These are phyloP conservation scores for Kryptolebias marmoratus DNA, from an alignment of 2,113 vertebrate genomes.

Conservation along the genomic window DNA sequence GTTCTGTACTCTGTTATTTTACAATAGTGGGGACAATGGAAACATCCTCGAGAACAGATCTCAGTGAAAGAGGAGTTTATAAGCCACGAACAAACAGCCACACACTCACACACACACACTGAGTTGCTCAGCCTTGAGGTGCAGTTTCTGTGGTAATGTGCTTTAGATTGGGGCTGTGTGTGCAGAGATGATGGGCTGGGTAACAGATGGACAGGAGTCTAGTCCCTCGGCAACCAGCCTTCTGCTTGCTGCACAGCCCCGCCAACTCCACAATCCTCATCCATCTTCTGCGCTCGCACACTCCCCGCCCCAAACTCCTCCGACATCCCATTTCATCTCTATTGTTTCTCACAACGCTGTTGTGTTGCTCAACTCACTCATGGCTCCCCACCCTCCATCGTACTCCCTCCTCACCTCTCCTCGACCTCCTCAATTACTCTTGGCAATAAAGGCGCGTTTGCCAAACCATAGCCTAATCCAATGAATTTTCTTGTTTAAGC, in stretches of 20 bases:
- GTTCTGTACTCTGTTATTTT: constrained; percentile 24
- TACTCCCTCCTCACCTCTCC: constrained; percentile 28
- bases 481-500: constrained; percentile 58
- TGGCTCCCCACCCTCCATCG: constrained; percentile 41
- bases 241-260: constrained; percentile 68
- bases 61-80: constrained; percentile 35
- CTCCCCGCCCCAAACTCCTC: constrained; percentile 15
- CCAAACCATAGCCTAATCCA: constrained; percentile 68
- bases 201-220: constrained; percentile 81
- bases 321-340: constrained; percentile 54
- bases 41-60: constrained; percentile 25
- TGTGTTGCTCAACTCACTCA: constrained; percentile 37
- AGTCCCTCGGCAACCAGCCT: constrained; percentile 76
- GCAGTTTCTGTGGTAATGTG: constrained; percentile 72
- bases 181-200: constrained; percentile 62
- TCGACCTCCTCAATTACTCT: constrained; percentile 47
- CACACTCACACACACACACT: constrained; percentile 43
- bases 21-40: constrained; percentile 20
- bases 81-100: constrained; percentile 29
- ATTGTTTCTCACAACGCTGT: constrained; percentile 48
- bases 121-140: constrained; percentile 59
- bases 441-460: constrained; percentile 49
- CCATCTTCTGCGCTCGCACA: constrained; percentile 52
- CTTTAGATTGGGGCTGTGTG: constrained; percentile 67
- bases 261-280: constrained; percentile 68